Conservation (phyloP, 2,888 invertebrate genomes). For the Hypolimnas misippus region DNA sequence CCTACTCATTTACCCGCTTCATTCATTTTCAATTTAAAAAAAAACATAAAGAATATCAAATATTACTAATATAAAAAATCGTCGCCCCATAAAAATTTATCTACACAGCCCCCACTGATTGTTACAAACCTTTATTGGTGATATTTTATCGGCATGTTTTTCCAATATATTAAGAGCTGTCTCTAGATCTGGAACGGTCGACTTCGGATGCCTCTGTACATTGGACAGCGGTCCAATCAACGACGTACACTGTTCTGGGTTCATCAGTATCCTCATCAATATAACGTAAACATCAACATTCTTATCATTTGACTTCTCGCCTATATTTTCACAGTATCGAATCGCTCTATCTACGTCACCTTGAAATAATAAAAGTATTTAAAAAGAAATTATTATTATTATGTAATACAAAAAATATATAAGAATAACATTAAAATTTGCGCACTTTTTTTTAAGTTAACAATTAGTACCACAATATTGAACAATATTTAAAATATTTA, state of each 20-base stretch:
- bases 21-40: too few species aligned
- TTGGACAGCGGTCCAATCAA: constrained; percentile 75
- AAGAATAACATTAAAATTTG: background rate
- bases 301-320: constrained; percentile 66
- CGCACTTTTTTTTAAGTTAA: too few species aligned
- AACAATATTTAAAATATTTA: too few species aligned
- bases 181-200: constrained; percentile 89
- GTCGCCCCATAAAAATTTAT: background rate
- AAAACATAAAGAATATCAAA: too few species aligned
- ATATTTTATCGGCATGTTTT: constrained; percentile 92
- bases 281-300: constrained; percentile 85
- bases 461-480: too few species aligned
- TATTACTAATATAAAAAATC: too few species aligned
- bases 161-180: constrained; percentile 92
- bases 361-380: constrained; percentile 46
- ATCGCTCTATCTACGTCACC: constrained; percentile 93
- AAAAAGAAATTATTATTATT: background rate
- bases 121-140: constrained; percentile 88
- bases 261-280: constrained; percentile 82
- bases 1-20: too few species aligned
- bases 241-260: constrained; percentile 61
- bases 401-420: background rate
- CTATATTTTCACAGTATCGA: constrained; percentile 91
- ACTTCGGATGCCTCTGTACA: constrained; percentile 82
- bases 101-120: background rate